Conservation (phyloP, 2,888 invertebrate genomes). For the Schizaphis graminum region DNA sequence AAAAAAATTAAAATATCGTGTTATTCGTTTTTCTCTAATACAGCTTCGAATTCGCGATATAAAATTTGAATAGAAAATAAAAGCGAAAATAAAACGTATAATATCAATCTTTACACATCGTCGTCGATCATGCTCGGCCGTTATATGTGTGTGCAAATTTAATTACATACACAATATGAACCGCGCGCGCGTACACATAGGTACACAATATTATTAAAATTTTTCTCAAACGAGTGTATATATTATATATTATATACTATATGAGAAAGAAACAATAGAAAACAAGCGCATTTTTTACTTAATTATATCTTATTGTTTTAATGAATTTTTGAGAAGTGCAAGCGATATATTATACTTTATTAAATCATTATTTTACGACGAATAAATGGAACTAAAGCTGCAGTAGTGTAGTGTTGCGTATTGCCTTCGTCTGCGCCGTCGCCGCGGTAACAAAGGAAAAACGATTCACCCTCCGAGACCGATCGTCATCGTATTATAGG, state of each 20-base stretch:
- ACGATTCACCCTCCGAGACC: slow-evolving; percentile 56
- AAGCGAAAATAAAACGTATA: neutral
- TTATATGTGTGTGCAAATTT: neutral
- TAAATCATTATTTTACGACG: neutral
- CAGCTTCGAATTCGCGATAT: neutral
- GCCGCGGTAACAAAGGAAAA: slow-evolving; percentile 60
- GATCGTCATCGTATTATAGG: slow-evolving; percentile 19
- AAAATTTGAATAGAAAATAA: neutral
- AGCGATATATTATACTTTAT: neutral
- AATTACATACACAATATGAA: neutral
- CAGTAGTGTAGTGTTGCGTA: neutral
- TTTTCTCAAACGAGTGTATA: neutral
- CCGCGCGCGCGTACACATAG: neutral
- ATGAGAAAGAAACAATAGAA: neutral
- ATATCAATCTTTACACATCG: neutral
- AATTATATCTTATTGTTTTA: neutral
- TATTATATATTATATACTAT: neutral
- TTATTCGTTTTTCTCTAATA: neutral
- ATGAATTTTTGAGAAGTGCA: too few species aligned
- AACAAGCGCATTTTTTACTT: neutral
- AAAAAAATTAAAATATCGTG: neutral
- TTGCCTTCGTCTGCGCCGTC: slow-evolving; percentile 53
- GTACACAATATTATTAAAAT: neutral
- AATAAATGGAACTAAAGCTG: neutral
- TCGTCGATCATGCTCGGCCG: neutral